Conservation (phyloP, 1,140 invertebrate genomes). For the Melanaphis sacchari region DNA sequence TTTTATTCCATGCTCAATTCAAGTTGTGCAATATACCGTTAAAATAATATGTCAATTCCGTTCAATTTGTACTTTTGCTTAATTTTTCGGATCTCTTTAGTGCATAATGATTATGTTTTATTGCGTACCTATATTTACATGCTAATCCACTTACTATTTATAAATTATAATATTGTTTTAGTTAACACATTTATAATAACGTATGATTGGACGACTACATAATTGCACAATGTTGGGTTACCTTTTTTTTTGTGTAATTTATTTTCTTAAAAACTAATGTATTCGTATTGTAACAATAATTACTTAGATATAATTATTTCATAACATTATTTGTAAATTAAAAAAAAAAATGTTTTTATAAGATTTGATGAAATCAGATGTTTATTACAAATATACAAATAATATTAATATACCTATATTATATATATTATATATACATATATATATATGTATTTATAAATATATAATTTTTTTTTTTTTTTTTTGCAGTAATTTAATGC, state of each 20-base stretch:
- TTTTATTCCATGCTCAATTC: background rate
- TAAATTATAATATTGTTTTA: background rate
- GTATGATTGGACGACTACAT: background rate
- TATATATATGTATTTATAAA: too few relatives aligned
- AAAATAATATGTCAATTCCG: slow-evolving; percentile 23
- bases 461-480: too few relatives aligned
- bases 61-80: slow-evolving; percentile 39
- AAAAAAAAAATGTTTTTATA: background rate
- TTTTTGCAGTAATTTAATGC: background rate
- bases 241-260: background rate
- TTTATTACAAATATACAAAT: background rate
- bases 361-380: background rate
- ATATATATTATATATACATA: background rate
- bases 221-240: background rate
- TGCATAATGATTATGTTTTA: background rate
- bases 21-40: background rate
- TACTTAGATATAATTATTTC: slow-evolving; percentile 5
- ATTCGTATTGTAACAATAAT: background rate
- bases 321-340: slow-evolving; percentile 2
- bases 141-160: background rate
- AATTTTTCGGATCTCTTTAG: slow-evolving; percentile 43
- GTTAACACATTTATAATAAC: background rate
- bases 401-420: background rate
- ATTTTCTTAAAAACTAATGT: background rate
- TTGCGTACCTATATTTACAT: background rate